Conservation (phyloP, 2,113 vertebrate species). For the Pelodiscus sinensis region DNA sequence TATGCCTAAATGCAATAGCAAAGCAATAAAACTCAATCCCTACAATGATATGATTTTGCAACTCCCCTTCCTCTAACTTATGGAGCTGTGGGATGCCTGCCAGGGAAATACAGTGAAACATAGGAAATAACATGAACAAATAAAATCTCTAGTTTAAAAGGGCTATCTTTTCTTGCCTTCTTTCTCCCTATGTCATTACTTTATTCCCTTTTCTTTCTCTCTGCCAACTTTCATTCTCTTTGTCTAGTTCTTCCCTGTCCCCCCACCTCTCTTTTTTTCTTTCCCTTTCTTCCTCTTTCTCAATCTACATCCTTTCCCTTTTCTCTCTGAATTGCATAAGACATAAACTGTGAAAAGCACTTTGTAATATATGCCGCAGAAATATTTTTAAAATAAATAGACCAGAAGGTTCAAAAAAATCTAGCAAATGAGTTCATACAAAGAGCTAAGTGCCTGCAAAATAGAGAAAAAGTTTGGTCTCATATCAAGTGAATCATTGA, state of each 20-base stretch:
- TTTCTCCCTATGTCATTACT: not conserved
- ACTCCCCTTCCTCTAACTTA: conserved; percentile 51
- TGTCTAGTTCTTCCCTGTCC: not conserved
- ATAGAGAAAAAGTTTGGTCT: too few relatives aligned
- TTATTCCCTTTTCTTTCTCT: not conserved
- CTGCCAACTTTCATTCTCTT: not conserved
- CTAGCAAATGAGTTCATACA: not conserved
- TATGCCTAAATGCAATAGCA: conserved; percentile 59
- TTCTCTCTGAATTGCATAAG: rapidly evolving
- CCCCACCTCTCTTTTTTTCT: not conserved
- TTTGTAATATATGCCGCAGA: not conserved
- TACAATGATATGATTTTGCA: conserved; percentile 47
- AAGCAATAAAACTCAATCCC: conserved; percentile 58
- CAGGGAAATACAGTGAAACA: conserved; percentile 25
- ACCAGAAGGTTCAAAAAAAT: not conserved
- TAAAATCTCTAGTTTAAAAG: conserved; percentile 14
- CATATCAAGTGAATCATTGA: not conserved
- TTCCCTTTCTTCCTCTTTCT: not conserved
- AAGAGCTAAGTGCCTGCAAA: not conserved
- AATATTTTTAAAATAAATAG: not conserved
- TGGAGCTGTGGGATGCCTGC: conserved; percentile 37
- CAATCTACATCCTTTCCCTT: rapidly evolving
- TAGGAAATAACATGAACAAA: conserved; percentile 27
- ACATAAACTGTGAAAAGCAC: not conserved
- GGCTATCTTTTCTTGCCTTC: not conserved